Base-by-base conservation (phyloP, 2,888 invertebrate genomes). In the Trissolcus japonicus region DNA sequence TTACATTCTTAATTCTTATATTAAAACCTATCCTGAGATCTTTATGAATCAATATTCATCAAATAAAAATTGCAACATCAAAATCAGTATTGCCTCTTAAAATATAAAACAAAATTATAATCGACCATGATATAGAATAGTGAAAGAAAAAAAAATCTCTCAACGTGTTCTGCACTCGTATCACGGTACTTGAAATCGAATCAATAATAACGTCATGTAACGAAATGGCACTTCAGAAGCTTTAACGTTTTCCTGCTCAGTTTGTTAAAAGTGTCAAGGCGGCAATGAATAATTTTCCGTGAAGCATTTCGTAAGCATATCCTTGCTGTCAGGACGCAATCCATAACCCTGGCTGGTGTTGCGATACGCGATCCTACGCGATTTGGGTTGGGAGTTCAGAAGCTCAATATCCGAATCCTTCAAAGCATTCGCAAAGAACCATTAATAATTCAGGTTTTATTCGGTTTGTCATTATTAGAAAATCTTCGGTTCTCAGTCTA, bases 201-300 rank as follows among this genome's bases (percentile, higher is more conserved):
- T 76, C 76, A 67, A 76, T 76, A 76, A 76, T 59, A 61, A 25
- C 53, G 63, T 35, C 19, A 60, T 53, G 59, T 62, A 59, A 72
- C 61, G 67, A 72, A 72, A 72, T 76, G 65, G 57, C 54, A 17
- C 53, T 69, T 55, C 48, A 63, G 43, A 40, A 60, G 56, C 51
- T 62, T 57, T 62, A 72, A 54, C 76, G 57, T 72, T 72, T 71
- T 67, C 53, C 54, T 54, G 35, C 56, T 55, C 72, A 21, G 66
- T 71, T 55, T 71, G 71, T 72, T 67, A 72, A 76, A 76, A 76
- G 67, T 67, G 76, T 72, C 72, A 59, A 72, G 62, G 67, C 51
- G 57, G 72, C 72, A 72, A 76, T 76, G 76, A 72, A 76, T 76
- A 76, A 76, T 76, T 76, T 76, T 62, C 62, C 11, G 54, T 67